These are phyloP conservation scores for Aplidium turbinatum DNA, from an alignment of 23 tunicate genomes.

Conservation along the genomic window DNA sequence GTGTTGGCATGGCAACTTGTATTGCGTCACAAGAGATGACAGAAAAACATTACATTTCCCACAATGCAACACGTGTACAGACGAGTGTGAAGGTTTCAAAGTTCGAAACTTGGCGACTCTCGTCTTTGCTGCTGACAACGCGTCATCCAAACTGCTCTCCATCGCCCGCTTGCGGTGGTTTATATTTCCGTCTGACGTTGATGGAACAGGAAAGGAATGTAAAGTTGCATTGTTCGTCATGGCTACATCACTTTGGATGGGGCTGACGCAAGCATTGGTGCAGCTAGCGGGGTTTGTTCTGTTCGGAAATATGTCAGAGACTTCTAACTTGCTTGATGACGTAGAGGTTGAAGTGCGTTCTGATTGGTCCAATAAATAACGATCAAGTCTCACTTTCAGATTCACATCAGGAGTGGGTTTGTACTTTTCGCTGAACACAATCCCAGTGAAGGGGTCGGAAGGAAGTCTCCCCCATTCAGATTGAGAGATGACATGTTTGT, in stretches of 20 bases:
- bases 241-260: not conserved
- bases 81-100: not conserved
- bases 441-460: slow-evolving; percentile 87
- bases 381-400: slow-evolving; percentile 57
- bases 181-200: too few species aligned
- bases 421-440: slow-evolving; percentile 49
- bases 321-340: too few species aligned
- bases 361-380: slow-evolving; percentile 32
- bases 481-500: slow-evolving; percentile 68
- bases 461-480: slow-evolving; percentile 63
- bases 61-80: slow-evolving; percentile 25
- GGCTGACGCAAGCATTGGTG: not conserved
- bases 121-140: not conserved
- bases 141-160: slow-evolving; percentile 1
- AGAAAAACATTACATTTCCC: slow-evolving; percentile 39
- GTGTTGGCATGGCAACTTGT: slow-evolving; percentile 49
- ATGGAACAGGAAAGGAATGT: too few species aligned
- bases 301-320: too few species aligned
- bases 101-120: slow-evolving; percentile 9
- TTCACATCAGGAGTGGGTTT: slow-evolving; percentile 56
- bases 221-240: too few species aligned
- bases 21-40: slow-evolving; percentile 33
- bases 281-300: too few species aligned
- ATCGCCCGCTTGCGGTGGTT: too few species aligned
- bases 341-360: too few species aligned